These are phyloP conservation scores for Cichlasoma orientale DNA, from an alignment of 2,797 vertebrate genomes.

Conservation along the genomic window DNA sequence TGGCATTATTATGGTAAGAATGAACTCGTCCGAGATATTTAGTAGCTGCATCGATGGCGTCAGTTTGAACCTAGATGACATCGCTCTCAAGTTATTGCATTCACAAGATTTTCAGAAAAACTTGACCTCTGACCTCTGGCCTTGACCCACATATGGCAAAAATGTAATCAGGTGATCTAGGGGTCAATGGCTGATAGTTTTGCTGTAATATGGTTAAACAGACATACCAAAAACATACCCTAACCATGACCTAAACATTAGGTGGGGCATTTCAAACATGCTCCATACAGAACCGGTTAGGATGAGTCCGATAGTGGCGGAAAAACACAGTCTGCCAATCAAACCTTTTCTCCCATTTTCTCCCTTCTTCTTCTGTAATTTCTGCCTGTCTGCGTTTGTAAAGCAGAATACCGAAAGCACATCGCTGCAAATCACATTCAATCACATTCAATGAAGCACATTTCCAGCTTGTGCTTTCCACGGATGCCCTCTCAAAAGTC, in stretches of 20 bases:
- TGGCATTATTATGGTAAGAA: too few relatives aligned
- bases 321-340: background rate
- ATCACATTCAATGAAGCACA: background rate
- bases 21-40: too few relatives aligned
- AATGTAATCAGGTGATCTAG: too few relatives aligned
- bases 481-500: conserved; percentile 7
- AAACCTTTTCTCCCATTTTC: background rate
- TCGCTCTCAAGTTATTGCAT: too few relatives aligned
- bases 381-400: background rate
- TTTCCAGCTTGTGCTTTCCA: background rate
- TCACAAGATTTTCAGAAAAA: too few relatives aligned
- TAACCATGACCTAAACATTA: background rate
- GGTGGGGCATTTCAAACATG: background rate
- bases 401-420: background rate
- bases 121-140: too few relatives aligned
- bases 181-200: too few relatives aligned
- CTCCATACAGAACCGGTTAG: background rate
- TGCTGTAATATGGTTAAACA: too few relatives aligned
- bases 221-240: too few relatives aligned
- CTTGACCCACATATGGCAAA: too few relatives aligned
- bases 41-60: too few relatives aligned
- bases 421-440: background rate
- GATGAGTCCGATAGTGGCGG: background rate
- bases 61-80: too few relatives aligned
- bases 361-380: background rate